A percentile compares a stretch with the other conserved stretches of the same genome.
phyloP scores from a whole-genome alignment of 2,113 vertebrate species.

The Oryctolagus cuniculus region mOryCun1.1 NC_091435.1:124164001-124164500 shows the following conservation, averaged over 20 bases:
- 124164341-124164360: neutral
- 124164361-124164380: slow-evolving; percentile 23
- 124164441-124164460: no score
- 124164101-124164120: neutral
- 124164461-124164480: no score
- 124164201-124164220: neutral
- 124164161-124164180: neutral
- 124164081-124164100: neutral
- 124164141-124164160: neutral
- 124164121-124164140: neutral
- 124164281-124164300: slow-evolving; percentile 50
- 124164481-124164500: no score
- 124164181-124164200: neutral
- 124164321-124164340: slow-evolving; percentile 33
- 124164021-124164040: no score
- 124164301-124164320: slow-evolving; percentile 62
- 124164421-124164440: no score
- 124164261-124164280: slow-evolving; percentile 47
- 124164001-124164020: no score
- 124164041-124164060: neutral
- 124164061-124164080: neutral
- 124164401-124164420: neutral
- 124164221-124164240: slow-evolving; percentile 7
- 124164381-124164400: slow-evolving; percentile 16
- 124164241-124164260: slow-evolving; percentile 54